Base-by-base conservation (phyloP, 2,797 vertebrate species). In the Lepilemur ruficaudatus region DNA sequence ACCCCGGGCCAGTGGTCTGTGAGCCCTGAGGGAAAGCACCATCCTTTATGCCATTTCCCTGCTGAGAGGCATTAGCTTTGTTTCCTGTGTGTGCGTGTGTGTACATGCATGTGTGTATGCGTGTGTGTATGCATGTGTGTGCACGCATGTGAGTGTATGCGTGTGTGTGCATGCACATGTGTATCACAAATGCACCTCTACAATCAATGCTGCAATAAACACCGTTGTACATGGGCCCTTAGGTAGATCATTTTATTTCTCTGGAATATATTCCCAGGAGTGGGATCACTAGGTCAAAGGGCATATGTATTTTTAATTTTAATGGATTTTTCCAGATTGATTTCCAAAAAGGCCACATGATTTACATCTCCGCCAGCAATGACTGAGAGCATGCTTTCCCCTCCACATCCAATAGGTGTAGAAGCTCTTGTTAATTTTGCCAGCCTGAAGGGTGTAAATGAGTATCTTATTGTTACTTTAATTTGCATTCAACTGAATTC, bases 261-360 rank as follows among this genome's bases (percentile, higher is more conserved):
- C 73, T 32, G 81, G 61, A 85, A 76, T 46, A 63, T 59, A 73
- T 82, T 90, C 89, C 82, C 81, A 7, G 82, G 88, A 91, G 91
- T 70, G 50, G 52, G 59, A 72, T 79, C 79, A 55, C 65, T 70
- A 80, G 82, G 91, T 95, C 95, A 93, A 93, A 96, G 93, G 63
- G 35, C 72, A 57, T 93, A 91, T 89, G 91, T 96, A 94, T 93
- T 96, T 97, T 97, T 97, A 87, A 97, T 94, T 81, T 65, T 89
- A 95, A 94, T 93, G 65, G 70, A 81, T 72, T 95, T 96, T 93
- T 97, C 57, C 63, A 82, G 79, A 89, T 85, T 96, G 89, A 95
- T 94, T 93, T 96, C 63, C 63, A 93, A 95, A 97, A 95, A 72
- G 65, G 38, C 41, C 59, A 2, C 80, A 83, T 89, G 94, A 95